Percentiles rank a stretch among this genome's conserved stretches.
These are phyloP conservation scores for Bufo bufo DNA, from an alignment of 2,113 vertebrate species.

Conservation along the genomic window DNA sequence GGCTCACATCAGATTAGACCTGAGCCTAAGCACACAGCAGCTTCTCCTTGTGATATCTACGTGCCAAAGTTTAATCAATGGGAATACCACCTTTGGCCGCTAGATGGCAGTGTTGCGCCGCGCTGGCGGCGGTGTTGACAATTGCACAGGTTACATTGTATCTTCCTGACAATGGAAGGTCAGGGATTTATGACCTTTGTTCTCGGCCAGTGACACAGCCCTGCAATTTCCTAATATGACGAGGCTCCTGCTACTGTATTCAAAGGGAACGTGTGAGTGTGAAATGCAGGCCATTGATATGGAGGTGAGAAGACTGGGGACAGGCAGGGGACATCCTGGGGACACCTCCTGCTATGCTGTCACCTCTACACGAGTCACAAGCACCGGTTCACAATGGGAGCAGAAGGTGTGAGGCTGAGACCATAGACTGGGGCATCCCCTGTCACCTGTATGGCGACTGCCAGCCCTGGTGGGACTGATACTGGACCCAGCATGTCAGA, in stretches of 20 bases:
- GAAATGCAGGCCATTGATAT: constrained; percentile 34
- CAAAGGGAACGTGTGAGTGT: constrained; percentile 21
- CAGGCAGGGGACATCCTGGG: constrained; percentile 38
- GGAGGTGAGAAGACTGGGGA: constrained; percentile 32
- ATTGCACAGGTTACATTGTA: neutral
- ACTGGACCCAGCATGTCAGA: constrained; percentile 14
- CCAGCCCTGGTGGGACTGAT: neutral
- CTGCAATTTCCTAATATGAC: constrained; percentile 40
- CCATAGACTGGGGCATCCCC: neutral
- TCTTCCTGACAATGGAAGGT: neutral
- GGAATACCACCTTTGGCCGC: neutral
- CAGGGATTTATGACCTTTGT: neutral
- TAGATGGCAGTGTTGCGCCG: constrained; percentile 36
- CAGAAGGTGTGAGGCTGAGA: constrained; percentile 17
- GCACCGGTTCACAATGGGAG: neutral
- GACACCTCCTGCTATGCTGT: constrained; percentile 23
- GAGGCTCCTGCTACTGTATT: constrained; percentile 25
- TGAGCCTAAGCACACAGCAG: neutral
- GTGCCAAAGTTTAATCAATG: neutral
- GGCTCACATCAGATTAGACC: neutral
- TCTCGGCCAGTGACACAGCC: neutral
- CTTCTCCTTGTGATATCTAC: neutral
- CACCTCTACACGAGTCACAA: constrained; percentile 25
- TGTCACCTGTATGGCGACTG: constrained; percentile 17
- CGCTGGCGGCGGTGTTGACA: neutral